Base-by-base conservation (phyloP, 2,888 invertebrate genomes). In the Caenorhabditis doughertyi region DNA sequence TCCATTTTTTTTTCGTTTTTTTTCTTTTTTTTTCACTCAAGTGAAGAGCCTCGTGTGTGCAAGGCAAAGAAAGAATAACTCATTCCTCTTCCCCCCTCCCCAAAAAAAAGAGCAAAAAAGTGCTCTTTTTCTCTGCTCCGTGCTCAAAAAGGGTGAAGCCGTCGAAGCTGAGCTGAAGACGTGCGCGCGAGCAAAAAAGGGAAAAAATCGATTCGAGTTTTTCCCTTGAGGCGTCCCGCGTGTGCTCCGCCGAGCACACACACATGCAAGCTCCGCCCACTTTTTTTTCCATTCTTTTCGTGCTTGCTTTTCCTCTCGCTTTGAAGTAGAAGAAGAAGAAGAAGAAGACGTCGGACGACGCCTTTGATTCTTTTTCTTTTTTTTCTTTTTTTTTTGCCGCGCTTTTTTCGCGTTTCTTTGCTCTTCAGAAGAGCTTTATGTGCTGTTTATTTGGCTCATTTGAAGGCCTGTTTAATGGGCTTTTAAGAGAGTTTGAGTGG, bases 51-150 rank as follows among this genome's bases (percentile, higher is more conserved):
- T 32, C 55, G 55, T 55, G 55, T 32, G n/a, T n/a, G n/a, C n/a
- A n/a, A n/a, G n/a, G n/a, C n/a, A n/a, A n/a, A n/a, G n/a, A n/a
- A 55, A 55, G 55, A 55, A 55, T 55, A 55, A 55, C 55, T 29
- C 29, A 55, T 55, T 53, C 53, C 29, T 16, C 27, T 23, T 4
- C n/a, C 16, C 4, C 44, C 3, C 3, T 3, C 16, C 5, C 5
- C 29, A n/a, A 55, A 55, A 29, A 13, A 32, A 16, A 25, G 18
- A 32, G 8, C 16, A 18, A 55, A 29, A 32, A 55, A 32, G 55
- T 55, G 27, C 55, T 53, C 55, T 53, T 13, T 11, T 27, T 23
- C 55, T 47, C 44, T 18, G 23, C 16, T 25, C 49, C 49, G 49
- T 16, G 49, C 49, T n/a, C 49, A 49, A 49, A 49, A 49, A 21